Conservation (phyloP, 1,140 invertebrate genomes). For the Monochamus saltuarius region DNA sequence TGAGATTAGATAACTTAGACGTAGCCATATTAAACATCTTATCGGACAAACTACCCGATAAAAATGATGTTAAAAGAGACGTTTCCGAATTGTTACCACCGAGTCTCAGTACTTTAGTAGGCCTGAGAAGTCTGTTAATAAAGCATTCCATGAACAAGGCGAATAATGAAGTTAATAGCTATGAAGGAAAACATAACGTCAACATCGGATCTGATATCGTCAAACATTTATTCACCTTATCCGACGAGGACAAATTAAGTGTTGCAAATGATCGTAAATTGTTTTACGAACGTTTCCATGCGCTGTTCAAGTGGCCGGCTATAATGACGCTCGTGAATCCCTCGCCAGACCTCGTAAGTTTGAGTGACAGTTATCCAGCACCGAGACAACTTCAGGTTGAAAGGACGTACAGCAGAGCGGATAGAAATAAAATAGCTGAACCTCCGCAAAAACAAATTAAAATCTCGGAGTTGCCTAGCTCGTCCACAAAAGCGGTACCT, state of each 20-base stretch:
- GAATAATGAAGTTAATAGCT: conserved; percentile 3
- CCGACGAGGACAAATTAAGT: background rate
- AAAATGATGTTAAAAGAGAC: background rate
- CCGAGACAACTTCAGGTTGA: background rate
- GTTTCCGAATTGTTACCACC: conserved; percentile 29
- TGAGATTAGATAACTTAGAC: conserved; percentile 23
- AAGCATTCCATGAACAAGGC: conserved; percentile 21
- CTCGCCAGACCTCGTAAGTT: background rate
- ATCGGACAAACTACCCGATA: conserved; percentile 3
- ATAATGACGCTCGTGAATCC: conserved; percentile 29
- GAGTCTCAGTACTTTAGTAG: conserved; percentile 32
- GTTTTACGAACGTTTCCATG: conserved; percentile 25
- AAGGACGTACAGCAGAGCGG: conserved; percentile 12
- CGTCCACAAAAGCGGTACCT: background rate
- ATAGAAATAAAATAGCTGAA: background rate
- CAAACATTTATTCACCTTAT: conserved; percentile 10
- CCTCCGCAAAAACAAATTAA: background rate
- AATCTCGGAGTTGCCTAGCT: background rate
- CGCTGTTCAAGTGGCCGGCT: conserved; percentile 30
- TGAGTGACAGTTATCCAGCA: background rate
- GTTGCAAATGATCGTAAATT: conserved; percentile 19
- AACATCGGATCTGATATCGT: conserved; percentile 7
- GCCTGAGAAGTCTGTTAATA: conserved; percentile 34
- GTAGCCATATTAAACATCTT: conserved; percentile 21
- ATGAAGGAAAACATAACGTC: conserved; percentile 6